A percentile compares a stretch with the other conserved stretches of the same genome.
Conservation (phyloP, 2,113 vertebrate genomes). For the Cacatua alba region DNA sequence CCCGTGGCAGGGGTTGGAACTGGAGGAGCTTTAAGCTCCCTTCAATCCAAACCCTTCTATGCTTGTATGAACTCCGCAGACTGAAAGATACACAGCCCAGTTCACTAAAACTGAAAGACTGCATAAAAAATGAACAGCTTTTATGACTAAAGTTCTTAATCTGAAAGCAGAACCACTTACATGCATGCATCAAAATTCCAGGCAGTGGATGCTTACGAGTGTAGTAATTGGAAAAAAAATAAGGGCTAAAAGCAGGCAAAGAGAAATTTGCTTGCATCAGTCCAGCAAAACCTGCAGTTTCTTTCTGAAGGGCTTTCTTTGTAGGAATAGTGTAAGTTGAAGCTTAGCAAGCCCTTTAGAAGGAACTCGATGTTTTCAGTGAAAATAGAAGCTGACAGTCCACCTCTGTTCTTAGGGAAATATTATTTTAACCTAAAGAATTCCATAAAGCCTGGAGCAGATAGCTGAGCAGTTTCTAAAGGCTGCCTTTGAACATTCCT, state of each 20-base stretch:
- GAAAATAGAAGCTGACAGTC: conserved; percentile 66
- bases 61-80: not conserved
- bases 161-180: not conserved
- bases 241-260: not conserved
- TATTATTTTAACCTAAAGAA: conserved; percentile 55
- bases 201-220: not conserved
- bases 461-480: not conserved
- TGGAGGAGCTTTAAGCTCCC: not conserved
- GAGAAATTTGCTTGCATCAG: conserved; percentile 21
- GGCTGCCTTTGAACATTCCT: not conserved
- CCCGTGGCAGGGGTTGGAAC: rapidly evolving
- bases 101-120: not conserved
- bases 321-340: not conserved
- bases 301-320: conserved; percentile 51
- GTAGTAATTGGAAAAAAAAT: conserved; percentile 56
- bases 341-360: conserved; percentile 20
- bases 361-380: conserved; percentile 60
- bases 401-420: conserved; percentile 55
- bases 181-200: not conserved
- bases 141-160: not conserved
- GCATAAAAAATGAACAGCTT: not conserved
- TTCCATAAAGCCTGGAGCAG: conserved; percentile 5
- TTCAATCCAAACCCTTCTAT: not conserved
- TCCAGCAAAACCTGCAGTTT: not conserved
- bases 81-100: not conserved